phyloP scores from a whole-genome alignment of 2,113 vertebrate species.

The Pao palembangensis region DNA sequence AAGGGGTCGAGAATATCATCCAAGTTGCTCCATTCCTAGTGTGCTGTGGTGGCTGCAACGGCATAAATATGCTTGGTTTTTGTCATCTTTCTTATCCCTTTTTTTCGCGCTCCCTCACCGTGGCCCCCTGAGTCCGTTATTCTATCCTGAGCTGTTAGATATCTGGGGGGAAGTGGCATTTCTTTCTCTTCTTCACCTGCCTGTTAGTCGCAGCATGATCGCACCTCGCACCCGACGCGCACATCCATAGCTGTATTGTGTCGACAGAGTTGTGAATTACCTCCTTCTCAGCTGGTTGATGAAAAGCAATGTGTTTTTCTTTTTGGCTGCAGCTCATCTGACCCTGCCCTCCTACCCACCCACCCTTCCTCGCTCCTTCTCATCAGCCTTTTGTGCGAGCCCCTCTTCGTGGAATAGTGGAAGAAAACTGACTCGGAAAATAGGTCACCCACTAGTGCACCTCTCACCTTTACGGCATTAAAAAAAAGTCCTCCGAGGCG shows the following conservation, averaged over 20 bases:
- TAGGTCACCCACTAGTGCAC: conserved; percentile 69
- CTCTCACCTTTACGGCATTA: conserved; percentile 63
- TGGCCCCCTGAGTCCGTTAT: conserved; percentile 31
- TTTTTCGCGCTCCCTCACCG: conserved; percentile 15
- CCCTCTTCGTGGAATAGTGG: conserved; percentile 53
- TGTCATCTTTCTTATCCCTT: conserved; percentile 24
- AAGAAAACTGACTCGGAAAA: conserved; percentile 59
- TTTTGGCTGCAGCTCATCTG: conserved; percentile 62
- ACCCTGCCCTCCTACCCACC: conserved; percentile 54
- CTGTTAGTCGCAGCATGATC: conserved; percentile 52
- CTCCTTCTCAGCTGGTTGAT: conserved; percentile 61
- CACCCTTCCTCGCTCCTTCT: conserved; percentile 21
- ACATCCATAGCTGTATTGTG: conserved; percentile 53
- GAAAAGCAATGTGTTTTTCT: conserved; percentile 71
- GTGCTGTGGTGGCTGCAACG: conserved; percentile 11
- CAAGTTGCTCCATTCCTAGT: conserved; percentile 41
- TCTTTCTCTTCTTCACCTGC: conserved; percentile 60
- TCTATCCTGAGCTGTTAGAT: conserved; percentile 49
- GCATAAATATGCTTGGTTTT: conserved; percentile 43
- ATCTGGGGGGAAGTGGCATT: conserved; percentile 44
- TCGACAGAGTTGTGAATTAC: conserved; percentile 71
- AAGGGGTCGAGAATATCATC: conserved; percentile 53
- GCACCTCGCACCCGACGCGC: conserved; percentile 51
- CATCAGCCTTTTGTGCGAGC: conserved; percentile 64
- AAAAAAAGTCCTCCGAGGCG: conserved; percentile 55